phyloP scores from a whole-genome alignment of 2,888 invertebrate species.

The Silvanus unidentatus region DNA sequence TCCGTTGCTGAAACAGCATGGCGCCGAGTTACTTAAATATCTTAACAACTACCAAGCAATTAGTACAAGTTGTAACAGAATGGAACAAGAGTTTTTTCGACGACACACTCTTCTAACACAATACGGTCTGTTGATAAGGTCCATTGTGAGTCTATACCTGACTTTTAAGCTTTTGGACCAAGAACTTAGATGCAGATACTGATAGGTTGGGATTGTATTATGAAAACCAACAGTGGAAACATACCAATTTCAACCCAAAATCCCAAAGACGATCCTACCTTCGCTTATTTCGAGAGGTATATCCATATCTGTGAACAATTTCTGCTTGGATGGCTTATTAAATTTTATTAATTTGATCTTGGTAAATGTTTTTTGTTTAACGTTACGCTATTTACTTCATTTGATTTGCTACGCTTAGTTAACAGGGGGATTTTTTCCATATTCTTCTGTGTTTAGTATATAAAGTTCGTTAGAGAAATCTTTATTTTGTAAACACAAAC shows the following conservation, averaged over 20 bases:
- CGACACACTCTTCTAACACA: too few relatives aligned
- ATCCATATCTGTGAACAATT: conserved; percentile 2
- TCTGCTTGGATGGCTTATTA: conserved; percentile 4
- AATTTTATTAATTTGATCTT: conserved; percentile 11
- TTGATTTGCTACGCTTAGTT: conserved; percentile 10
- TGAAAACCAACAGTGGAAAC: too few relatives aligned
- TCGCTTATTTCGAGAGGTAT: too few relatives aligned
- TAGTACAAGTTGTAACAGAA: conserved; percentile 18
- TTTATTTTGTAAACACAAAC: too few relatives aligned
- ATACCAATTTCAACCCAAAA: too few relatives aligned
- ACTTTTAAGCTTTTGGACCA: too few relatives aligned
- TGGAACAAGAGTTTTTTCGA: conserved; percentile 1
- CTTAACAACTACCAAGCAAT: conserved; percentile 18
- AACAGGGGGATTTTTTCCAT: conserved; percentile 5
- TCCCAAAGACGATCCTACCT: too few relatives aligned
- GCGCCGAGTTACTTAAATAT: conserved; percentile 17
- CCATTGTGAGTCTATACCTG: too few relatives aligned
- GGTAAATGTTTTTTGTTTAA: conserved; percentile 10
- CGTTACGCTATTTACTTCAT: conserved; percentile 9
- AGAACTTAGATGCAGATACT: too few relatives aligned
- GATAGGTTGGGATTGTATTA: too few relatives aligned
- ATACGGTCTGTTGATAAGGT: too few relatives aligned
- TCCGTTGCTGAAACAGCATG: conserved; percentile 9
- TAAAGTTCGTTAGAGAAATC: too few relatives aligned
- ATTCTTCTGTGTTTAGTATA: background rate